These are phyloP conservation scores for Distichodus sexfasciatus DNA, from an alignment of 2,797 vertebrate genomes.

Conservation along the genomic window DNA sequence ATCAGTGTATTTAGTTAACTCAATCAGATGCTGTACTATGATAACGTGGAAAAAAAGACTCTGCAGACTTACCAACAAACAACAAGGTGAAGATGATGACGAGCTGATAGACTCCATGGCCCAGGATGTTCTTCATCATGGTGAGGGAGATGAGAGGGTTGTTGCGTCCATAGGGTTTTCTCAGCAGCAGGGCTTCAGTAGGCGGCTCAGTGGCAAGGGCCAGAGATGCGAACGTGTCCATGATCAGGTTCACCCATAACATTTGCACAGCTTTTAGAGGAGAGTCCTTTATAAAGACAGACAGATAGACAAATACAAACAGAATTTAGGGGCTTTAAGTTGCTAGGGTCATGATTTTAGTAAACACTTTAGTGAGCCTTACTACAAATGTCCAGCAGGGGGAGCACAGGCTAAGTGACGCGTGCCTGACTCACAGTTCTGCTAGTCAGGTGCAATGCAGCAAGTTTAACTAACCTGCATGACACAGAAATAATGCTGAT, in stretches of 20 bases:
- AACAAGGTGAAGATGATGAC: slow-evolving; percentile 89
- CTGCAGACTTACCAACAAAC: slow-evolving; percentile 76
- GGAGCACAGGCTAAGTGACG: slow-evolving; percentile 18
- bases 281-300: slow-evolving; percentile 70
- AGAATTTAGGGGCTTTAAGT: neutral
- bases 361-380: neutral
- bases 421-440: slow-evolving; percentile 8
- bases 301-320: neutral
- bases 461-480: slow-evolving; percentile 38
- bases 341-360: neutral
- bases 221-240: slow-evolving; percentile 92
- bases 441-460: slow-evolving; percentile 46
- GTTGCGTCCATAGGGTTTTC: slow-evolving; percentile 89
- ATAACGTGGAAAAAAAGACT: neutral
- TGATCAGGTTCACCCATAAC: slow-evolving; percentile 94
- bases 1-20: no score
- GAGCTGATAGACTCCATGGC: slow-evolving; percentile 89
- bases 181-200: slow-evolving; percentile 83
- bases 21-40: no score
- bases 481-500: slow-evolving; percentile 16
- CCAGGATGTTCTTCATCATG: slow-evolving; percentile 94
- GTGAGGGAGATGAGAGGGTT: slow-evolving; percentile 90
- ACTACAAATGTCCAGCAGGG: slow-evolving; percentile 29
- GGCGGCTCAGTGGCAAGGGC: slow-evolving; percentile 90
- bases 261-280: slow-evolving; percentile 92